These are phyloP conservation scores for Siderastrea radians DNA, from an alignment of 92 coral and sea anemone genomes.

Conservation along the genomic window DNA sequence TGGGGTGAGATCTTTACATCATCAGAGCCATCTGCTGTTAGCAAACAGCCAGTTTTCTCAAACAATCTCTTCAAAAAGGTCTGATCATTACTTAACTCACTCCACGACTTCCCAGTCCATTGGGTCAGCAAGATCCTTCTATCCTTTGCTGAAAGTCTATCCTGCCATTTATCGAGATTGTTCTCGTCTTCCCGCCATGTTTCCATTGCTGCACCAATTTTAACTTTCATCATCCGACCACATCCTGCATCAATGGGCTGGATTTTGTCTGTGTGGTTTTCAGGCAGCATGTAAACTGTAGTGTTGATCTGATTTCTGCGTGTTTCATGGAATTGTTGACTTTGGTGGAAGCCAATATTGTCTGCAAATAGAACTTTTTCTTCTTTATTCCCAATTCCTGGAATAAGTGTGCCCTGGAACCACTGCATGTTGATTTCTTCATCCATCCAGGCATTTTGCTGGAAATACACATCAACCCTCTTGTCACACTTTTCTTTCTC, in stretches of 20 bases:
- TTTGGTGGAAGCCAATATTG: slow-evolving; percentile 73
- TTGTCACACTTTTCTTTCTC: slow-evolving; percentile 58
- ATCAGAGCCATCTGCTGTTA: slow-evolving; percentile 55
- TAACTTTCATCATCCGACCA: slow-evolving; percentile 52
- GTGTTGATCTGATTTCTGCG: slow-evolving; percentile 71
- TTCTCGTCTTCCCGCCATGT: slow-evolving; percentile 66
- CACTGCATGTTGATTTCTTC: slow-evolving; percentile 52
- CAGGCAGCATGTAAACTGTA: slow-evolving; percentile 54
- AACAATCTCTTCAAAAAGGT: background rate
- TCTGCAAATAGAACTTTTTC: slow-evolving; percentile 74
- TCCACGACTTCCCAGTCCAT: slow-evolving; percentile 66
- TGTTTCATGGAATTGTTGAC: slow-evolving; percentile 59
- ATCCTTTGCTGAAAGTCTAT: slow-evolving; percentile 54
- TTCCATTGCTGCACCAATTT: slow-evolving; percentile 68
- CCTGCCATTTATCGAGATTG: slow-evolving; percentile 69
- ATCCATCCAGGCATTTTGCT: slow-evolving; percentile 66
- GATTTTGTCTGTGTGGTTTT: slow-evolving; percentile 57
- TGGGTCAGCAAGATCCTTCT: slow-evolving; percentile 67
- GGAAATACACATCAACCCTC: slow-evolving; percentile 63
- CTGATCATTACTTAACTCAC: background rate
- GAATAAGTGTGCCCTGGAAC: slow-evolving; percentile 49
- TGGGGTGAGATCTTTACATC: slow-evolving; percentile 42
- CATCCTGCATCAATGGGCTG: slow-evolving; percentile 77
- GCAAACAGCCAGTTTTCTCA: background rate
- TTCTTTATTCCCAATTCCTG: slow-evolving; percentile 50